Base-by-base conservation (phyloP, 2,888 invertebrate genomes). In the Dynastes hyllus region DNA sequence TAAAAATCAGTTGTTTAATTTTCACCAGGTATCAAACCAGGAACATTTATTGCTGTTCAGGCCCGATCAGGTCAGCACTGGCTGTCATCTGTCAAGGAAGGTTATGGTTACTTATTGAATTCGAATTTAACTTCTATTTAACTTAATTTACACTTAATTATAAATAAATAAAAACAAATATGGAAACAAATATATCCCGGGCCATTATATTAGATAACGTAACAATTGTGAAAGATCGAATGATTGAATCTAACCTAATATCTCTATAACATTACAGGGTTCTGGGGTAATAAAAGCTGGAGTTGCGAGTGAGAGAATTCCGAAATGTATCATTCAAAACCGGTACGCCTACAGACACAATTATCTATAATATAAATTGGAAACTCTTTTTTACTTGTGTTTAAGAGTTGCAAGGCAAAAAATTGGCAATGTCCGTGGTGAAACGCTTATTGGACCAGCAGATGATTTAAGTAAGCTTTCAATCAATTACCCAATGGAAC, bases 271-370 rank as follows among this genome's bases (percentile, higher is more conserved):
- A 27, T 75, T 67, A 40, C 55, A 79, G 79, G 83, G 80, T 22
- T 80, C 81, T 32, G 80, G 80, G n/a, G 76, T 63, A 22, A 75
- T 78, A 32, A 80, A 80, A 55, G 80, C 80, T 13, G 80, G 80
- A 16, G 51, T 78, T 70, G 69, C 78, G 1, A 69, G 37, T 3
- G 80, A 80, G 11, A 29, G 65, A n/a, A 45, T 70, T 32, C 80
- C 80, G 16, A 76, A 65, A 71, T 58, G 69, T 51, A 76, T 79
- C n/a, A 13, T 79, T 8, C 77, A 55, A 63, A 79, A 79, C 45
- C 29, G 55, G 79, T 79, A 77, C 32, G 58, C 22, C 22, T 40
- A 37, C 4, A 50, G 40, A 22, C 32, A 11, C 29, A 13, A 16
- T 37, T 11, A 45, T 32, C n/a, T 8, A 2, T 61, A 61, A 69